Conservation (phyloP, 2,113 vertebrate genomes). For the Platysternon megacephalum region DNA sequence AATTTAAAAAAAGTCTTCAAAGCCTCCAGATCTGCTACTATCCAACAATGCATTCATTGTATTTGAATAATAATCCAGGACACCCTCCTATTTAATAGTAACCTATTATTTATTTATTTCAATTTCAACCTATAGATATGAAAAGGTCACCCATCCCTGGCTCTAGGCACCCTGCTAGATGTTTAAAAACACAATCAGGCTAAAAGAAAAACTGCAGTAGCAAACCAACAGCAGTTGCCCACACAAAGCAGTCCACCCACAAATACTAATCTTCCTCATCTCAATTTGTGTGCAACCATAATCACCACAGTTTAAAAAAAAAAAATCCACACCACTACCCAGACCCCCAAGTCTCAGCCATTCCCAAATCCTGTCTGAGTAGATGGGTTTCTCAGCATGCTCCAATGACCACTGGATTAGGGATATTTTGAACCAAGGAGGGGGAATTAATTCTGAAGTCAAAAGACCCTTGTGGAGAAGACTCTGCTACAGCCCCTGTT, state of each 20-base stretch:
- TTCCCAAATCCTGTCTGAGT: fast-evolving
- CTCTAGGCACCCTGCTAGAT: background rate
- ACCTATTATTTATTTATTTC: slow-evolving; percentile 32
- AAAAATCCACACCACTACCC: fast-evolving
- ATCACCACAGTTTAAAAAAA: background rate
- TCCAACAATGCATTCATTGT: background rate
- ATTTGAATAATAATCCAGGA: slow-evolving; percentile 50
- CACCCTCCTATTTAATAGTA: slow-evolving; percentile 47
- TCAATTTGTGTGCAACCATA: background rate
- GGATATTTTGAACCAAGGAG: fast-evolving
- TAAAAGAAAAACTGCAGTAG: background rate
- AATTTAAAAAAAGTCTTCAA: slow-evolving; percentile 50
- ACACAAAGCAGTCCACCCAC: background rate
- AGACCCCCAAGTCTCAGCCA: fast-evolving
- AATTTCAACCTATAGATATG: slow-evolving; percentile 57
- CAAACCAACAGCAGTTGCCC: fast-evolving
- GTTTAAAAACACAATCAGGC: slow-evolving; percentile 39
- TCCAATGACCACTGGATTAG: background rate
- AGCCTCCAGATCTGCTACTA: slow-evolving; percentile 20
- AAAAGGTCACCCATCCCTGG: slow-evolving; percentile 34
- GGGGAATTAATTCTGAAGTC: background rate
- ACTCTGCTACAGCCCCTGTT: background rate
- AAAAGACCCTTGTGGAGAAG: background rate
- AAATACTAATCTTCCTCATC: fast-evolving
- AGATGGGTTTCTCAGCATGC: background rate